Conservation (phyloP, 2,888 invertebrate genomes). For the Punctoribates punctum region DNA sequence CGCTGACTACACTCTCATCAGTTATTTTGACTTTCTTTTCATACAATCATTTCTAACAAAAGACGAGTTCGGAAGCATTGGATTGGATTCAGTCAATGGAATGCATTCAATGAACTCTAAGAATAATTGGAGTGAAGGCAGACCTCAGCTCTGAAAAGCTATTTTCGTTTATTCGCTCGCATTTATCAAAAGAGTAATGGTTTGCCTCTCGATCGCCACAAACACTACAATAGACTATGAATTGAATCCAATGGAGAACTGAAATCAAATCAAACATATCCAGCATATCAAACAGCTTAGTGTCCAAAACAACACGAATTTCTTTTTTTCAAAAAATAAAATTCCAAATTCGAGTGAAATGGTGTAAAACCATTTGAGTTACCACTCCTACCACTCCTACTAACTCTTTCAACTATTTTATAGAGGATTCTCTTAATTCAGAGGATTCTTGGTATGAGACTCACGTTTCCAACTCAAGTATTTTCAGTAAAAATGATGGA, state of each 20-base stretch:
- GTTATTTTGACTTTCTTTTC: neutral
- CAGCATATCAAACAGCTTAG: neutral
- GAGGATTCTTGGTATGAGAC: too few species aligned
- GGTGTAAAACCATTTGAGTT: too few species aligned
- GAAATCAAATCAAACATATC: constrained; percentile 13
- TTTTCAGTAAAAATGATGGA: too few species aligned
- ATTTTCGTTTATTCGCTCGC: constrained; percentile 7
- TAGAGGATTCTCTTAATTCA: too few species aligned
- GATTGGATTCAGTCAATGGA: neutral
- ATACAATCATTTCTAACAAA: neutral
- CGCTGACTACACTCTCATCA: neutral
- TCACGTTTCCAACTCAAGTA: too few species aligned
- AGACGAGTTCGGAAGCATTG: neutral
- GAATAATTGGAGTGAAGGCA: neutral
- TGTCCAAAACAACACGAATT: too few species aligned
- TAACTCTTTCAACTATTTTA: too few species aligned
- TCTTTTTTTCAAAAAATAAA: too few species aligned
- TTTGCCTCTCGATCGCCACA: neutral
- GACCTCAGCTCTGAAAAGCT: neutral
- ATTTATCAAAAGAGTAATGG: constrained; percentile 8
- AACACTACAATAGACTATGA: neutral
- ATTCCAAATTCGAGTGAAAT: too few species aligned
- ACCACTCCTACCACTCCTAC: too few species aligned
- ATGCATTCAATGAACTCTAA: neutral
- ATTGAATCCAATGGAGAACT: neutral